Conservation (phyloP, 2,888 invertebrate species). For the Torymus auratus region DNA sequence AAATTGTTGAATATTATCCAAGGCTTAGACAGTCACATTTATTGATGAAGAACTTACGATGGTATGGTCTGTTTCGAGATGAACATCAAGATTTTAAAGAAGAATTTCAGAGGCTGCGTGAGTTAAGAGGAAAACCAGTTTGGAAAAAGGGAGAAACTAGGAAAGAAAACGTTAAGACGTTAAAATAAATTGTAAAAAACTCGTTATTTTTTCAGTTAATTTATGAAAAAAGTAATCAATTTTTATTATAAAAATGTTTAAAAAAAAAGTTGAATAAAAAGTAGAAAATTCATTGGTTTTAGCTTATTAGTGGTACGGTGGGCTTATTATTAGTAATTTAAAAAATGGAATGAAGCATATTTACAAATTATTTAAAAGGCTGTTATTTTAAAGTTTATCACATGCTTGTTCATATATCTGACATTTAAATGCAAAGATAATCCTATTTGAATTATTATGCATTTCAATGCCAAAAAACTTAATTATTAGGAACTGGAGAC, state of each 20-base stretch:
- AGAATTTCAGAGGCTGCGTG: conserved; percentile 87
- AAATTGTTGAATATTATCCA: conserved; percentile 91
- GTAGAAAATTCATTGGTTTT: neutral
- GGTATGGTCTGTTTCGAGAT: conserved; percentile 89
- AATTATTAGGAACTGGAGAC: too few species aligned
- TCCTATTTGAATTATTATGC: too few species aligned
- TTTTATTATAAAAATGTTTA: conserved; percentile 20
- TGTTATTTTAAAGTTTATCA: conserved; percentile 29
- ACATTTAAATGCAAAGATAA: neutral
- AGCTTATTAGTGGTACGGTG: neutral
- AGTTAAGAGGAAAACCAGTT: conserved; percentile 84
- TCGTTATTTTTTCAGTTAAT: too few species aligned
- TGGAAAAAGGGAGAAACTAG: conserved; percentile 67
- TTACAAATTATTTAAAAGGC: neutral
- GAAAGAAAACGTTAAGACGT: conserved; percentile 6
- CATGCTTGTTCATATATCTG: conserved; percentile 3
- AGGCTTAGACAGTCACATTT: conserved; percentile 86
- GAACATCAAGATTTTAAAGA: conserved; percentile 94
- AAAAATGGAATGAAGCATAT: conserved; percentile 28
- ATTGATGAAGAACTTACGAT: conserved; percentile 85
- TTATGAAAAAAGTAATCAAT: conserved; percentile 7
- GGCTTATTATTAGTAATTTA: too few species aligned
- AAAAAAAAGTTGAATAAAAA: conserved; percentile 19
- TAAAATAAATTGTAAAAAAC: conserved; percentile 11
- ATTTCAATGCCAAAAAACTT: too few species aligned